Base-by-base conservation (phyloP, 2,888 invertebrate species). In the Andrena bucephala region DNA sequence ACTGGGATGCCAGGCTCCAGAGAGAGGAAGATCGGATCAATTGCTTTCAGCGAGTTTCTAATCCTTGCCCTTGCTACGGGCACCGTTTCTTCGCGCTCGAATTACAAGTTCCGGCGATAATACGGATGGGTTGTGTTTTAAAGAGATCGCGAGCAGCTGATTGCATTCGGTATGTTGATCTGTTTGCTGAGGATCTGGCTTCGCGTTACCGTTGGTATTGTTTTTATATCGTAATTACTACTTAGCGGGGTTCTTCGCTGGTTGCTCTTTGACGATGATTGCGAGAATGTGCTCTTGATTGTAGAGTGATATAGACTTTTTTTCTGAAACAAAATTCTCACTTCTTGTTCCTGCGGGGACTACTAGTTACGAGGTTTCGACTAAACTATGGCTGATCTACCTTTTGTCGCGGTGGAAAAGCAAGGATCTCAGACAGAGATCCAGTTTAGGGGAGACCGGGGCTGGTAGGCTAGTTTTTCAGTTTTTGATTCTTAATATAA, bases 41-140 rank as follows among this genome's bases (percentile, higher is more conserved):
- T 83, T 81, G 81, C 81, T 82, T 81, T 82, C 74, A 75, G 59
- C 71, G 62, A 75, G 81, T 82, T 81, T 50, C 81, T 71, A 75
- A 54, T 74, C 70, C 29, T 57, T 75, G 81, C 80, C 81, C 81
- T 80, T 80, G 60, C 73, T 80, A 6, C 80, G 59, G 54, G 62
- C 74, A 62, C 48, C 66, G 24, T 67, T 82, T 62, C 70, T 75
- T 74, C 36, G 10, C 62, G 33, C 66, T 62, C 29, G 75, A 81
- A 82, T 81, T 81, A 81, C 62, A 82, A 36, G 81, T 62, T 66
- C 33, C 65, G 10, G 42, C 54, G 66, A 66, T 63, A 57, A 13
- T 1, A 57, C 60, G 42, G 52, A 16, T 16, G 16, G 42, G 10
- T 10, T 57, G 24, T 24, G 33, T 42, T 42, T 42, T 42, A 52